Evolutionary conservation across 2,113 vertebrate species (phyloP).

Genomic region (Seriola dumerili): DNA sequence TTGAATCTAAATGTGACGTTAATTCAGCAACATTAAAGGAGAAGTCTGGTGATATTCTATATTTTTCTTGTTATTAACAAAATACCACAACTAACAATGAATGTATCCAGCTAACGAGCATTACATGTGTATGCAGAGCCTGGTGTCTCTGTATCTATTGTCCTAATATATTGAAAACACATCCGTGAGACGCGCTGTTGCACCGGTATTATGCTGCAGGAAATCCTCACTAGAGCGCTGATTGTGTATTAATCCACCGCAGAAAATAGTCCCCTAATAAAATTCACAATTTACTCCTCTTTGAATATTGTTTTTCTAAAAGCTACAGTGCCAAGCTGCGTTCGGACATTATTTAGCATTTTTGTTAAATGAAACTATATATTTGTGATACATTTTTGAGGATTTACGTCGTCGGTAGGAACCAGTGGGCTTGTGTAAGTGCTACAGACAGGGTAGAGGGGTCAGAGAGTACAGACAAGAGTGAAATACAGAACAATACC

Average conservation of each 20-base stretch:
- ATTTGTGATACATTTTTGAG: not conserved
- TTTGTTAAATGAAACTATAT: not conserved
- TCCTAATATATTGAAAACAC: not conserved
- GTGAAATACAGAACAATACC: constrained; percentile 1
- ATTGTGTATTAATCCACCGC: not conserved
- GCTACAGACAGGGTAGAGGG: not conserved
- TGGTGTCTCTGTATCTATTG: not conserved
- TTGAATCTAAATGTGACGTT: not conserved
- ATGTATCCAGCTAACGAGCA: not conserved
- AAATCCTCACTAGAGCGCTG: not conserved
- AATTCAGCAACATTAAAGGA: constrained; percentile 1
- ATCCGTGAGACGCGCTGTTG: not conserved
- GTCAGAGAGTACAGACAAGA: not conserved
- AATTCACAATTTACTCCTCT: not conserved
- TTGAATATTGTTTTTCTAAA: not conserved
- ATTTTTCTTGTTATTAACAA: constrained; percentile 4
- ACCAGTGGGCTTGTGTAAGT: not conserved
- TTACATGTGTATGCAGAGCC: not conserved
- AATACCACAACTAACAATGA: not conserved
- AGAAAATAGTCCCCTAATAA: not conserved
- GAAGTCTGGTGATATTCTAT: constrained; percentile 2
- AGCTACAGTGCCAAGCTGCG: not conserved
- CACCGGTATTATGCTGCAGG: not conserved
- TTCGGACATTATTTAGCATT: not conserved
- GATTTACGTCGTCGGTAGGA: not conserved